Evolutionary conservation across 2,797 vertebrate species (phyloP), one percentile per base, ranked within the genome.

Genomic region (Todus mexicanus): DNA sequence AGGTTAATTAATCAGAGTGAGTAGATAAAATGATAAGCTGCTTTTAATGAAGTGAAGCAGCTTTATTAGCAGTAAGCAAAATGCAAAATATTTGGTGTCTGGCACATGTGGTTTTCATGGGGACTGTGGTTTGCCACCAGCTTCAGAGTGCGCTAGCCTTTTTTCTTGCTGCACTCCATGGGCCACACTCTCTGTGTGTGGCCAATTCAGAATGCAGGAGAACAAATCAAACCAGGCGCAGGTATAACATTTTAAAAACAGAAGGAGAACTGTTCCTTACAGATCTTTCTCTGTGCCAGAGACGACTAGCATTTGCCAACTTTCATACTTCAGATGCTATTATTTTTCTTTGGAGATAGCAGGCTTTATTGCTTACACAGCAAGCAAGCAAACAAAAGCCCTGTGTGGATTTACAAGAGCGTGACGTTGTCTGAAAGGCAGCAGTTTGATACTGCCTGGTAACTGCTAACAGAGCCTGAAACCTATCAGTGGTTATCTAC

Each of bases 11-110:
- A 94, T 97, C 94, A 70, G 92, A 95, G 48, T 47, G 61, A 91
- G 92, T 42, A 92, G 94, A 93, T 97, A 95, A 96, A 96, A 95
- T 89, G 88, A 96, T 96, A 97, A 96, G 89, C 93, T 86, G 80
- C 78, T 93, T 94, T 94, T 97, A 96, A 97, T 97, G 95, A 97
- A 97, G 96, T 92, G 87, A 92, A 96, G 78, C 90, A 63, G 90
- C 80, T 89, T 95, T 95, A 80, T 93, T 94, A 95, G 82, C 87
- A 94, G 74, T 91, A 93, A 93, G 89, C 93, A 96, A 96, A 96
- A 96, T 29, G 53, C 76, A 88, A 83, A 94, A 77, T 96, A 91
- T 93, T 97, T 96, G 61, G 78, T 96, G 53, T 84, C 70, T 75
- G 59, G 91, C 70, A 59, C 65, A 78, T 89, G 89, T 89, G 90